Conservation (phyloP, 2,888 invertebrate genomes). For the Lepidonotus clava region DNA sequence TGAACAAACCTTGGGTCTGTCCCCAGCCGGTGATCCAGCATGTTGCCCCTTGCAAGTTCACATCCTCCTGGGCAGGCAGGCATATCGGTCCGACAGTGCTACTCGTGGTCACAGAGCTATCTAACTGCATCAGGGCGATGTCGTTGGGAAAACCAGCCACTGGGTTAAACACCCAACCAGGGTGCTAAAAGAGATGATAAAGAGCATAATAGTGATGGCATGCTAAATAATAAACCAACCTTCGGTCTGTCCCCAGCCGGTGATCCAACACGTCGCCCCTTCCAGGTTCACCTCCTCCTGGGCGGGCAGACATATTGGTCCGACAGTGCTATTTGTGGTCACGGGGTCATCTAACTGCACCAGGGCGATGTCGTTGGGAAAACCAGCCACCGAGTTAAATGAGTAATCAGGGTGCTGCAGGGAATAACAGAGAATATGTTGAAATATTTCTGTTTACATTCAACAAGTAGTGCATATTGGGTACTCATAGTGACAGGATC, state of each 20-base stretch:
- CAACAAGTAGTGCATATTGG: too few relatives aligned
- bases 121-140: neutral
- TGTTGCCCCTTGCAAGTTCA: neutral
- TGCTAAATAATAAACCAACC: neutral
- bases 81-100: neutral
- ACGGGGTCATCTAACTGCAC: neutral
- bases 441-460: too few relatives aligned
- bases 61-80: neutral
- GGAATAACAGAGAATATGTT: too few relatives aligned
- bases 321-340: neutral
- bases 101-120: neutral
- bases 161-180: neutral
- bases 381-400: neutral
- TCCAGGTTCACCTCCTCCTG: neutral
- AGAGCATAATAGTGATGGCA: too few relatives aligned
- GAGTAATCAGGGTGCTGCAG: neutral
- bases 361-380: neutral
- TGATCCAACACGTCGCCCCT: neutral
- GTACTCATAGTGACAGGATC: too few relatives aligned
- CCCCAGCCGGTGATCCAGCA: slow-evolving; percentile 17
- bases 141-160: neutral
- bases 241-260: neutral
- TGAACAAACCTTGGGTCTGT: neutral
- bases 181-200: neutral
- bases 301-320: neutral